Evolutionary conservation across 2,113 vertebrate genomes (phyloP), one percentile per base, ranked within the genome.

Genomic region (Mohoua ochrocephala): DNA sequence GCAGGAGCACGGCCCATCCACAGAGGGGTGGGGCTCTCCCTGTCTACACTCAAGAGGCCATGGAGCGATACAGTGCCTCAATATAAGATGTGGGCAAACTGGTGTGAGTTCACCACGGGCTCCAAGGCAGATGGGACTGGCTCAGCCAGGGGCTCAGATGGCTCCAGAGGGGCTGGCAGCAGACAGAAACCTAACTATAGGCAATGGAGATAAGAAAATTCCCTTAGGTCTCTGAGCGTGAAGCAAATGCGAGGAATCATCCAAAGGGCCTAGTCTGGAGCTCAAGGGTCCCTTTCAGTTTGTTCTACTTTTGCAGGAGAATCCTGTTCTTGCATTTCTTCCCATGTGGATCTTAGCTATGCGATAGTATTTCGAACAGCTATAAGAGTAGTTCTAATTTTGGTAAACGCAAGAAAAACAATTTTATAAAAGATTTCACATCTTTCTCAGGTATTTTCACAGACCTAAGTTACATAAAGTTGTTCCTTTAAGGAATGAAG

Each of bases 51-150:
- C 1, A 4, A 5, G 45, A 74, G 41, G 45, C 24, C 33, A 9
- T 0, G 2, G 26, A 28, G 44, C 44, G 17, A 30, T 2, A 6
- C 4, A 14, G 6, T 1, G 8, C 2, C 13, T 63, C 26, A 8
- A 2, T 19, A 7, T 3, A 15, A 45, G 11, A 14, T 0, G 2
- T 31, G 33, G 31, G 8, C n/a, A 82, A 57, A 37, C 6, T 21
- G 11, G 4, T 44, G 42, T 1, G 20, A 45, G 17, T 7, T 88
- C 65, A 49, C 19, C 28, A 7, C 47, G 54, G 45, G 10, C 28
- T 59, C 53, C 30, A 44, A 50, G 42, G 4, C 11, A 41, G 44
- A 26, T 23, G 33, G 28, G 7, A 2, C 15, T 63, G 57, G 21
- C 52, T 79, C 76, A 57, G 45, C 7, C 9, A 20, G 42, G 21